Percentiles rank a stretch among this genome's conserved stretches.
phyloP scores from a whole-genome alignment of 2,113 vertebrate genomes.

The Catagonus wagneri region DNA sequence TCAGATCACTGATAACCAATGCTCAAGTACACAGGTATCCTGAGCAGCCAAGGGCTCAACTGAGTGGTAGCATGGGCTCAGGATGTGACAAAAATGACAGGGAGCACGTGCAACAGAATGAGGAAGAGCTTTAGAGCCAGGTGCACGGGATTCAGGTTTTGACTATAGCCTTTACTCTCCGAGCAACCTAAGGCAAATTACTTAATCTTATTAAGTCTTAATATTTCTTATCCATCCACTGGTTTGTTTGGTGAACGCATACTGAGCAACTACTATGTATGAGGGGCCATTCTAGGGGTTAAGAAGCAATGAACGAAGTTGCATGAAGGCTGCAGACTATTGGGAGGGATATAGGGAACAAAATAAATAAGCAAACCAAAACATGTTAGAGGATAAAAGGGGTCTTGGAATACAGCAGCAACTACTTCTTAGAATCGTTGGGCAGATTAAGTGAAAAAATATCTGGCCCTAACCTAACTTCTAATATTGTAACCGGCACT shows the following conservation, averaged over 20 bases:
- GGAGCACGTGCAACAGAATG: neutral
- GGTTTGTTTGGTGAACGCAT: neutral
- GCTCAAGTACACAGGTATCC: neutral
- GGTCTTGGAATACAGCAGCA: neutral
- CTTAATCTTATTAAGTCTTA: neutral
- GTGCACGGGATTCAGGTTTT: neutral
- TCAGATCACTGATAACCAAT: neutral
- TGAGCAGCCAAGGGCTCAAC: neutral
- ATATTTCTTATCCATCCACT: neutral
- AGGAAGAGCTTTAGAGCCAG: neutral
- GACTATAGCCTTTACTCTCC: neutral
- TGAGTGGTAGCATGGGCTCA: neutral
- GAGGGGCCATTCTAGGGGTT: neutral
- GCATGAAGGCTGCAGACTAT: neutral
- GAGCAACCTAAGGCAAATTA: neutral
- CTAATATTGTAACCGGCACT: neutral
- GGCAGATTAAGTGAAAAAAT: neutral
- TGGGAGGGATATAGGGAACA: neutral
- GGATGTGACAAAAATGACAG: neutral
- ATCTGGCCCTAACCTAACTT: neutral
- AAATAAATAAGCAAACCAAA: slow-evolving; percentile 11
- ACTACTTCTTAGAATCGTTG: neutral
- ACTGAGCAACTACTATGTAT: neutral
- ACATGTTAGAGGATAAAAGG: neutral
- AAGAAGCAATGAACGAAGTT: neutral